Percentiles rank a stretch among this genome's conserved stretches.
Evolutionary conservation across 2,113 vertebrate species (phyloP).

Genomic region (Eulacestoma nigropectus): DNA sequence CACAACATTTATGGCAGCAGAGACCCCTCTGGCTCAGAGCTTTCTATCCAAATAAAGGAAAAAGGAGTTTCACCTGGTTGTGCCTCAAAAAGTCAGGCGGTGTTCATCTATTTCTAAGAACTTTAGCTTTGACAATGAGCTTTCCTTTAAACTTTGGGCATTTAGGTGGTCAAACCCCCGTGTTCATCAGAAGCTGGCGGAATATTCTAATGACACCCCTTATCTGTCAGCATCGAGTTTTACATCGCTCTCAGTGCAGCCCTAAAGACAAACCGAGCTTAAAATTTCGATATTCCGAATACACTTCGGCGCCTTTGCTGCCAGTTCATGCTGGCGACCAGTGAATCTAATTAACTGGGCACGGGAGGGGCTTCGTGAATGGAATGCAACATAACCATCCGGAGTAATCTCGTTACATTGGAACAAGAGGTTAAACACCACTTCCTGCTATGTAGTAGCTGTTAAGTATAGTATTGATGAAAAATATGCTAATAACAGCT

Average conservation of each 20-base stretch:
- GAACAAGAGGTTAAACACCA: conserved; percentile 57
- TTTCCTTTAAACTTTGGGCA: background rate
- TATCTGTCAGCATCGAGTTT: background rate
- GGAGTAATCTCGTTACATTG: conserved; percentile 53
- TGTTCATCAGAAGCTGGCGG: background rate
- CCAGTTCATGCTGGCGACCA: background rate
- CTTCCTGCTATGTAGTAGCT: conserved; percentile 58
- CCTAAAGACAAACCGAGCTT: background rate
- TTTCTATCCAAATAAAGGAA: background rate
- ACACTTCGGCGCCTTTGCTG: background rate
- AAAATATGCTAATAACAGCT: conserved; percentile 62
- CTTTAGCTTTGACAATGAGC: background rate
- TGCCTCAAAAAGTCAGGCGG: background rate
- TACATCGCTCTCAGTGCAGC: background rate
- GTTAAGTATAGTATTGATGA: conserved; percentile 60
- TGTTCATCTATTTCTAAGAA: background rate
- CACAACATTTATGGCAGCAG: accelerated
- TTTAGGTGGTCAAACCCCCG: background rate
- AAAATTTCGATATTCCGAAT: background rate
- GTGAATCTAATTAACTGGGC: conserved; percentile 41
- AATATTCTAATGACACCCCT: background rate
- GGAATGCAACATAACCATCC: conserved; percentile 31
- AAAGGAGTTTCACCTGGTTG: background rate
- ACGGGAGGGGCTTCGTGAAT: conserved; percentile 46
- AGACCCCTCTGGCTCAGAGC: accelerated